Evolutionary conservation across 1,140 invertebrate genomes (phyloP), one percentile per base, ranked within the genome.

Genomic region (Probaryconus sp.): DNA sequence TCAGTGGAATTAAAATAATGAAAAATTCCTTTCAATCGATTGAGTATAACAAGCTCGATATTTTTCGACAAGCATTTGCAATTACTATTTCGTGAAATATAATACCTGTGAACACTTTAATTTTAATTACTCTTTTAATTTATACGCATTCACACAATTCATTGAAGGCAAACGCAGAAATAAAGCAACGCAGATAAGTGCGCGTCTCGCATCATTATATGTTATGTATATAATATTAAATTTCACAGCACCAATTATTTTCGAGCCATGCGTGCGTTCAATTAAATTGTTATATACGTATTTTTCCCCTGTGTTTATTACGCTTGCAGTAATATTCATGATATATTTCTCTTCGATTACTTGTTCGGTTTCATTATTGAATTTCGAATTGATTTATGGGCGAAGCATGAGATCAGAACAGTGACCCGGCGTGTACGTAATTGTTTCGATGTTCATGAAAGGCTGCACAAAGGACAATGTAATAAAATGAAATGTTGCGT

Each of bases 361-460:
- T 64, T 64, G 60, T 64, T 63, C 42, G 26, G 40, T 63, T 64
- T 71, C 58, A 64, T 71, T 71, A 71, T 58, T 71, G 50, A 71
- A 71, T 58, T 71, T 64, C 28, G 37, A 64, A 56, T 58, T 71
- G 68, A 71, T 71, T 71, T 64, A 71, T 71, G 64, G 18, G 45
- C 33, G 58, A 63, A 11, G 58, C 48, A 56, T 37, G 67, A 63
- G 56, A 71, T 70, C 56, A 26, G 30, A 18, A 26, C 11, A 51
- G 38, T 21, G 37, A 60, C 55, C 47, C 7, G 38, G 21, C 47
- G 10, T n/a, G 38, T 9, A 40, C 47, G 55, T 69, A 61, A 70
- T 70, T 70, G 56, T 61, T 69, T 61, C 55, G 4, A 47, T 61
- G 55, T 53, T 45, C 38, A 53, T 55, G 48, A 55, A 70, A 45